phyloP scores from a whole-genome alignment of 2,113 vertebrate species.

The Puffinus mauretanicus region DNA sequence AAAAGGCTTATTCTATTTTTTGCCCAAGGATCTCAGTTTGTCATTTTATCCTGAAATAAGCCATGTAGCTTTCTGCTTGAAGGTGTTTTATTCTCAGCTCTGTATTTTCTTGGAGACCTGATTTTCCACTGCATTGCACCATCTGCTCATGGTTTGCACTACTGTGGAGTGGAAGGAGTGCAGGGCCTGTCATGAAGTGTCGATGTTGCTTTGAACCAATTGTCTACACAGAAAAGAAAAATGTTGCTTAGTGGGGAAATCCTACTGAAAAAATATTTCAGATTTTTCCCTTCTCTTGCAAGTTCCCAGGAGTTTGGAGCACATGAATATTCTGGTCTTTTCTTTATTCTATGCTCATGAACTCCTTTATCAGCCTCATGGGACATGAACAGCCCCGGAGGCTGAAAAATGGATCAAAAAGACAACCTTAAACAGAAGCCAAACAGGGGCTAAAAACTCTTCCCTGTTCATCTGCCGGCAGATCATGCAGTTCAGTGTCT shows the following conservation, averaged over 20 bases:
- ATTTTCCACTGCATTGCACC: constrained; percentile 51
- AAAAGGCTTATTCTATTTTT: constrained; percentile 8
- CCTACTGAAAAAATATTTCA: not conserved
- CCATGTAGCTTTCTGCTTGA: not conserved
- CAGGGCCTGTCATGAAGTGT: not conserved
- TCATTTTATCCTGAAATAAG: constrained; percentile 27
- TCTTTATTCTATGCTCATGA: not conserved
- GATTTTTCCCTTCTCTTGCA: not conserved
- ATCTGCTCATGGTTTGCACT: constrained; percentile 30
- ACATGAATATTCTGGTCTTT: not conserved
- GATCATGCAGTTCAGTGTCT: not conserved
- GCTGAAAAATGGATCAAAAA: not conserved
- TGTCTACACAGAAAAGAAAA: not conserved
- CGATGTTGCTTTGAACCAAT: not conserved
- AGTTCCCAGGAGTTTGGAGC: not conserved
- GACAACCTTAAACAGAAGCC: not conserved
- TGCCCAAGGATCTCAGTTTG: constrained; percentile 11
- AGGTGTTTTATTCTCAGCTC: constrained; percentile 16
- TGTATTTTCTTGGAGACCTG: not conserved
- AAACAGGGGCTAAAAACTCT: not conserved
- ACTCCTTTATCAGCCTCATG: not conserved
- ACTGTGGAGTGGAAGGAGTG: not conserved
- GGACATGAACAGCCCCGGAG: not conserved
- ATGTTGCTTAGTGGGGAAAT: not conserved
- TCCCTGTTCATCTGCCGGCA: not conserved